Percentiles rank a stretch among this genome's conserved stretches.
These are phyloP conservation scores for Fragum whitleyi DNA, from an alignment of 2,888 invertebrate species.

Conservation along the genomic window DNA sequence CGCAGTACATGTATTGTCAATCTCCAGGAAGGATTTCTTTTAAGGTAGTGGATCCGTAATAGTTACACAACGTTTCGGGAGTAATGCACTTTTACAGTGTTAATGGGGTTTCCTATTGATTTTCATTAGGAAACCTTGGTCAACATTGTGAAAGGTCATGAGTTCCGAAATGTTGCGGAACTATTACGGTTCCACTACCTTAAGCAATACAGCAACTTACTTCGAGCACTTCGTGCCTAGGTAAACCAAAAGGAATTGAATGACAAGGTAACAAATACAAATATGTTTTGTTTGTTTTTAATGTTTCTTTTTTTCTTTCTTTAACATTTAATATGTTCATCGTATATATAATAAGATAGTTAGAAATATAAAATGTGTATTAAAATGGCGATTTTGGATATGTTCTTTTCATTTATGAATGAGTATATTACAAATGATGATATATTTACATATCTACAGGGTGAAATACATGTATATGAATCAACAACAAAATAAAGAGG, in stretches of 20 bases:
- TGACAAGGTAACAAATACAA: neutral
- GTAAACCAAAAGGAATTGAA: neutral
- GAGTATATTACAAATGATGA: constrained; percentile 39
- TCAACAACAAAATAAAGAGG: too few relatives aligned
- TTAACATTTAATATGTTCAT: constrained; percentile 24
- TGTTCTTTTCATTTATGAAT: constrained; percentile 5
- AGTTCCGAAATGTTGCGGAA: too few relatives aligned
- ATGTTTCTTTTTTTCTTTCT: constrained; percentile 9
- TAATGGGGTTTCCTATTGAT: too few relatives aligned
- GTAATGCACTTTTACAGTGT: too few relatives aligned
- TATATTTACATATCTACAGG: neutral
- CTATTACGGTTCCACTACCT: too few relatives aligned
- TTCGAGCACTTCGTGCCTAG: neutral
- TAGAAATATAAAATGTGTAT: constrained; percentile 29
- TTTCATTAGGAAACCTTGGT: too few relatives aligned
- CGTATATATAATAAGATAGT: constrained; percentile 14
- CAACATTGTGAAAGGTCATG: too few relatives aligned
- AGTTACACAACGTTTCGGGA: too few relatives aligned
- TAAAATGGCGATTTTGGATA: constrained; percentile 26
- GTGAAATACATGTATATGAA: too few relatives aligned
- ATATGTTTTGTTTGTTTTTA: constrained; percentile 2
- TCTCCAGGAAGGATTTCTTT: too few relatives aligned
- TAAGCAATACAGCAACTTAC: neutral
- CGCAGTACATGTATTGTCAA: too few relatives aligned
- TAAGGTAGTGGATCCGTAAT: too few relatives aligned